Base-by-base conservation (phyloP, 2,888 invertebrate genomes). In the Spilarctia lutea region DNA sequence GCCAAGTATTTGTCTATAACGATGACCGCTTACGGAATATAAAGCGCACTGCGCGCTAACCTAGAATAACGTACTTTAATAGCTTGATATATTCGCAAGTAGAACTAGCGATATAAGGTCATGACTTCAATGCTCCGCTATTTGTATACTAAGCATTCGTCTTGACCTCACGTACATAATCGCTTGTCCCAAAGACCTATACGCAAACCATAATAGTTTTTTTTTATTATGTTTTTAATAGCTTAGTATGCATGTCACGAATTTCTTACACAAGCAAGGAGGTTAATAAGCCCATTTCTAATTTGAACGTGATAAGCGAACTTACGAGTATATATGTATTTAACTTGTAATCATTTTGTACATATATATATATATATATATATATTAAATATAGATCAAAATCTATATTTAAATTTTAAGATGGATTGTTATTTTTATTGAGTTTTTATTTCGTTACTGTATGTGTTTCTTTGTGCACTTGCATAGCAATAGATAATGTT, bases 171-270 rank as follows among this genome's bases (percentile, higher is more conserved):
- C 63, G 63, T 63, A 1, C 2, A 18, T 63, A 30, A 20, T 48
- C 33, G 11, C 33, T 68, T 68, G 68, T 48, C 48, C 68, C 3
- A 48, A 7, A 33, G 45, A 68, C 68, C 68, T 2, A 27, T 13
- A 48, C 10, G 20, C 30, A 48, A 3, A 68, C 33, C 13, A 30
- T 13, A 33, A 48, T 30, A 18, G 10, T 30, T 27, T 67, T 56
- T 52, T 63, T 56, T 56, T 63, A 63, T 63, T 30, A 30, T 63
- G 63, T 18, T 63, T 30, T 63, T 63, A 63, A 30, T 63, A 63
- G 30, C 30, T 60, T 60, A 60, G n/a, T 60, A 13, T 27, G 60
- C n/a, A 27, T 60, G 60, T 13, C n/a, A 27, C 60, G 60, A 27
- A 60, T 60, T n/a, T 56, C 10, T 56, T 13, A 60, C 60, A n/a